Base-by-base conservation (phyloP, 2,113 vertebrate genomes). In the Todiramphus saurophagus region DNA sequence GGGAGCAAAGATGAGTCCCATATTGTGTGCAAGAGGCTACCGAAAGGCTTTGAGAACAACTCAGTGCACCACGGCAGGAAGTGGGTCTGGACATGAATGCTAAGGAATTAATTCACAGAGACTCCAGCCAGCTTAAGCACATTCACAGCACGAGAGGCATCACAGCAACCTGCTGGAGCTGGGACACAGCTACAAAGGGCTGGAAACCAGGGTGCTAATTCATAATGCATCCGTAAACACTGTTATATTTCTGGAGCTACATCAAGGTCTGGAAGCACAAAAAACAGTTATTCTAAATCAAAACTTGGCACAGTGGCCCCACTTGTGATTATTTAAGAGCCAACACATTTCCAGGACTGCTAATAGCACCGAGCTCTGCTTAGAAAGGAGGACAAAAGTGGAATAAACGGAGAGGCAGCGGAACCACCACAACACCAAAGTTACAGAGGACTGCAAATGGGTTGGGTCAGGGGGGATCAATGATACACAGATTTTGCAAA, bases 251-350 rank as follows among this genome's bases (percentile, higher is more conserved):
- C 94, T 96, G 94, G 88, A 95, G 79, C 90, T 83, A 94, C 95
- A 96, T 97, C 90, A 97, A 97, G 75, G 94, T 83, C 86, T 97
- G 96, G 96, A 97, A 95, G 75, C 92, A 97, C 94, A 96, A 96
- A 93, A 95, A 96, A 97, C 95, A 96, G 68, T 90, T 95, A 67
- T 63, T 89, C 76, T 83, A 83, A 86, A 4, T 68, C 83, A 86
- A 83, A 95, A 90, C 68, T 78, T 95, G 96, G 96, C 95, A 81
- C 68, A 27, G 33, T 16, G 25, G 48, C 79, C 27, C 56, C 0
- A 0, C 68, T 51, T 81, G 50, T 63, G 76, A 93, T 93, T 89
- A 89, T 92, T 94, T 87, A 60, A 55, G 66, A 95, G 94, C 86
- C 89, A 94, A 33, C 83, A 89, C 25, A 27, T 93, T 95, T 86